Base-by-base conservation (phyloP, 2,888 invertebrate species). In the Toxonevra muliebris region DNA sequence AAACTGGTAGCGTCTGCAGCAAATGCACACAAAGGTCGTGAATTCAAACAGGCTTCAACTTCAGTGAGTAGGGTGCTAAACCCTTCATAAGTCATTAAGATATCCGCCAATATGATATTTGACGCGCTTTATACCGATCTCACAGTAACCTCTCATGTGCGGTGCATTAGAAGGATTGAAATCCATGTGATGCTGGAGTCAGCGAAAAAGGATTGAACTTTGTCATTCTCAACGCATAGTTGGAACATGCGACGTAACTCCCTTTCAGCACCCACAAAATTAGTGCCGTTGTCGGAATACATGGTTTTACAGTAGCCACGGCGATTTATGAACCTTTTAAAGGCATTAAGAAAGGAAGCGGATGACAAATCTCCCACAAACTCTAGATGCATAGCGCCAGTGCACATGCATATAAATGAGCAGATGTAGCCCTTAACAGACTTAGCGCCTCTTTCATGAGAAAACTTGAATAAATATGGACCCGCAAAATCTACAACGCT, bases 361-460 rank as follows among this genome's bases (percentile, higher is more conserved):
- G 69, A 17, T 9, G 60, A 40, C 57, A 68, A 42, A 13, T 64
- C 65, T 58, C 70, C 64, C 2, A 70, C 69, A 10, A 69, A 59
- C 52, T 71, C 68, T 19, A 71, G 30, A 20, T 73, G 70, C 19
- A 73, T 68, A 4, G 73, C 68, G 4, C 65, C 64, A 15, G 69
- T 67, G 8, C 58, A 45, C 69, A 71, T 69, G 60, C 63, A 66
- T 1, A 66, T 43, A 42, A 69, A 69, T 17, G 52, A 55, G 2
- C 19, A 15, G 17, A 65, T 57, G 17, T 69, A 65, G 12, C 61
- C 65, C 53, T 65, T 69, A 0, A 40, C 17, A n/a, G 61, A 41
- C 13, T 65, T 65, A 7, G 58, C n/a, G 1, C 65, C 57, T 52
- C 68, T 59, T 3, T 65, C 65, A 13, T 30, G 15, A 1, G 55